Evolutionary conservation across 30 jellyfish, hydroid and myxozoan genomes (phyloP).

Genomic region (Aurelia aurita complex sp. Pacific): DNA sequence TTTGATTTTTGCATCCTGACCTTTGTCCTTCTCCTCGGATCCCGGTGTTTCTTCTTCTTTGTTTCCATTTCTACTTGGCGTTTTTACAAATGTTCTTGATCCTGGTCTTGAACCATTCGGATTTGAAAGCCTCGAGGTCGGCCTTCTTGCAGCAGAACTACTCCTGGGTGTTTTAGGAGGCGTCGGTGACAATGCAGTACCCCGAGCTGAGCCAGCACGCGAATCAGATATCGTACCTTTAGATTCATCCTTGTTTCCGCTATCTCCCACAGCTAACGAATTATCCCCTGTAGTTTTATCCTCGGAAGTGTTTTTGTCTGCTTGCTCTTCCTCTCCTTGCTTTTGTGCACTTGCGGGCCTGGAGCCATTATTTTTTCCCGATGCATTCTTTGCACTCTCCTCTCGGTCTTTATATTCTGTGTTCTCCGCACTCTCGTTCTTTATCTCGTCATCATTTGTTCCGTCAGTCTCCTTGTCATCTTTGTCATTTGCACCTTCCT

Average conservation of each 20-base stretch:
- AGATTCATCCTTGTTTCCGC: neutral
- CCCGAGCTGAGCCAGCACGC: neutral
- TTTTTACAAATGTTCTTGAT: constrained; percentile 24
- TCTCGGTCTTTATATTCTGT: neutral
- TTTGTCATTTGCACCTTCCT: neutral
- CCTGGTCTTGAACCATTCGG: constrained; percentile 29
- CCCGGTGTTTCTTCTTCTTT: neutral
- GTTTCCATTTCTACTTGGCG: neutral
- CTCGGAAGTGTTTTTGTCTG: neutral
- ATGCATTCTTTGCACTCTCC: neutral
- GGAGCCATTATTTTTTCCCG: no score
- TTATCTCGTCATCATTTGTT: neutral
- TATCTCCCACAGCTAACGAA: neutral
- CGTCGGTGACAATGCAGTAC: constrained; percentile 37
- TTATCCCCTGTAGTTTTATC: neutral
- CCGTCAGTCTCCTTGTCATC: neutral
- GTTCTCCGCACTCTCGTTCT: neutral
- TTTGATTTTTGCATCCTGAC: neutral
- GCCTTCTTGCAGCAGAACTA: constrained; percentile 21
- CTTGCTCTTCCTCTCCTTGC: neutral
- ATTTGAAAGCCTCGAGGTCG: constrained; percentile 29
- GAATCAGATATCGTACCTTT: neutral
- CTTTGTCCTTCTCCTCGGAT: neutral
- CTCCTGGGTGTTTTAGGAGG: constrained; percentile 70
- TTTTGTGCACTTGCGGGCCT: no score